Percentiles rank a stretch among this genome's conserved stretches.
These are phyloP conservation scores for Stigmatopora argus DNA, from an alignment of 2,113 vertebrate species.

Conservation along the genomic window DNA sequence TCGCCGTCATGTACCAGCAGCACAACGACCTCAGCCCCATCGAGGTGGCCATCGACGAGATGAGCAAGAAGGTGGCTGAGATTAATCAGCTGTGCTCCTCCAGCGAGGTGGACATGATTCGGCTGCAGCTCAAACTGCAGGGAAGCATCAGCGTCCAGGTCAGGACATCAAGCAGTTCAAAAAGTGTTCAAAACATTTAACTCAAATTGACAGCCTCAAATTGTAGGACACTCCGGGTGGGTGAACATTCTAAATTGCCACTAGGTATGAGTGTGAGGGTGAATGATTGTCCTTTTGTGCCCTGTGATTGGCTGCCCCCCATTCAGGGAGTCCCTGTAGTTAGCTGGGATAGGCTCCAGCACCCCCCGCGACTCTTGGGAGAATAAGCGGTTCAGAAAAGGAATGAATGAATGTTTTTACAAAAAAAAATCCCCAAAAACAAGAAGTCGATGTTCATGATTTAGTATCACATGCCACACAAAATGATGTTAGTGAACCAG, in stretches of 20 bases:
- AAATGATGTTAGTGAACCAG: too few relatives aligned
- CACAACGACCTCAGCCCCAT: slow-evolving; percentile 95
- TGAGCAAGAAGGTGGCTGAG: slow-evolving; percentile 94
- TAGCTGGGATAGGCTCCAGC: too few relatives aligned
- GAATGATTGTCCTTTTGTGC: too few relatives aligned
- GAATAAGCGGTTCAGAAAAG: too few relatives aligned
- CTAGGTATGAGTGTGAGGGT: too few relatives aligned
- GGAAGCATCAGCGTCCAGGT: slow-evolving; percentile 97
- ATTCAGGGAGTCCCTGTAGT: too few relatives aligned
- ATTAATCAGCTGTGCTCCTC: slow-evolving; percentile 88
- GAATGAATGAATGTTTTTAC: too few relatives aligned
- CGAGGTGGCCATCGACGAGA: slow-evolving; percentile 97
- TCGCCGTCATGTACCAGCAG: slow-evolving; percentile 97
- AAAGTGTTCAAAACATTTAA: neutral
- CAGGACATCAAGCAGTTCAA: neutral
- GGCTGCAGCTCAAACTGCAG: slow-evolving; percentile 93
- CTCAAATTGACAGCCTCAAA: neutral
- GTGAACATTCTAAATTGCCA: too few relatives aligned
- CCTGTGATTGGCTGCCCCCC: too few relatives aligned
- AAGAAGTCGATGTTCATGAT: neutral
- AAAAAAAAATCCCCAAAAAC: neutral
- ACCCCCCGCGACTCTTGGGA: too few relatives aligned
- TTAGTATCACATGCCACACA: too few relatives aligned
- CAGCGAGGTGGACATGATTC: slow-evolving; percentile 96
- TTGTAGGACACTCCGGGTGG: neutral